phyloP scores from a whole-genome alignment of 2,113 vertebrate species.

The Nannobrachium achirus region DNA sequence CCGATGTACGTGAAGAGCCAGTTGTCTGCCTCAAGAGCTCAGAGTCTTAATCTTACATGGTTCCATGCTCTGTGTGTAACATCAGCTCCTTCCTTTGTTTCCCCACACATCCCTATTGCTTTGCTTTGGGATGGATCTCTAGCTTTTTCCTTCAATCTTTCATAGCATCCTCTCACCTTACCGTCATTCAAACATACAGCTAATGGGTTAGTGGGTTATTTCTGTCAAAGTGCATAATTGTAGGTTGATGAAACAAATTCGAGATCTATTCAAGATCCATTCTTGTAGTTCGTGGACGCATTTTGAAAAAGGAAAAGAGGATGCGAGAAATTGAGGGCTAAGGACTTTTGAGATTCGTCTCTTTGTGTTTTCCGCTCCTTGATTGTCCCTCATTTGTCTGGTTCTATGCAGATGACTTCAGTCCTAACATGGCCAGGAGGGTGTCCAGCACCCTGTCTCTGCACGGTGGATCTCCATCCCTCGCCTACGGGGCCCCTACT shows the following conservation, averaged over 20 bases:
- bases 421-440: constrained; percentile 83
- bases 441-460: constrained; percentile 80
- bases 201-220: background rate
- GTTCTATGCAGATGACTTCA: constrained; percentile 84
- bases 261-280: background rate
- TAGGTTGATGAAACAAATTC: background rate
- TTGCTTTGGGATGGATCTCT: constrained; percentile 50
- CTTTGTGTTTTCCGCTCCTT: background rate
- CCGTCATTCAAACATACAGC: background rate
- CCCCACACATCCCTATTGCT: constrained; percentile 20
- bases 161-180: constrained; percentile 43
- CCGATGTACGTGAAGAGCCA: background rate
- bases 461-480: constrained; percentile 76
- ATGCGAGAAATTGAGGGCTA: constrained; percentile 43
- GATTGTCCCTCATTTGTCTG: constrained; percentile 39
- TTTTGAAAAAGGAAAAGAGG: background rate
- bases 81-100: constrained; percentile 42
- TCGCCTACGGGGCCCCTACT: constrained; percentile 57
- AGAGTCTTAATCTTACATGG: constrained; percentile 23
- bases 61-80: constrained; percentile 62
- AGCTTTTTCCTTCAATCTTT: constrained; percentile 30
- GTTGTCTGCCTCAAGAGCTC: background rate
- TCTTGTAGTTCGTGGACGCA: no score
- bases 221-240: no score
- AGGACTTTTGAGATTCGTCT: constrained; percentile 44